These are phyloP conservation scores for Ornithorhynchus anatinus DNA, from an alignment of 2,113 vertebrate genomes.

Conservation along the genomic window DNA sequence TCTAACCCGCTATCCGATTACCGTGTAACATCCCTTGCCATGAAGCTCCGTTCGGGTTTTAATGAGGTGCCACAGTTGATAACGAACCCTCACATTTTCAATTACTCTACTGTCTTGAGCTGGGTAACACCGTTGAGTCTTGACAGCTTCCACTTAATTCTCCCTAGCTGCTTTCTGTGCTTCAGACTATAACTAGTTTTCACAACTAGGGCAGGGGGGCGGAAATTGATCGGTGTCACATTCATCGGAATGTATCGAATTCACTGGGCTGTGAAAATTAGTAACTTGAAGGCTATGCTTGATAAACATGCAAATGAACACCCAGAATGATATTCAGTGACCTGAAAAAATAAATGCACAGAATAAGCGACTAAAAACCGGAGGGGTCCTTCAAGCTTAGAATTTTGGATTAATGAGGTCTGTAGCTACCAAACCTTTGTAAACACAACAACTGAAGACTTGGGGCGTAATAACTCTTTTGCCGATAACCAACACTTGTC, in stretches of 20 bases:
- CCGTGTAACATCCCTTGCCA: background rate
- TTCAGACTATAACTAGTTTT: slow-evolving; percentile 3
- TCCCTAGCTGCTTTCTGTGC: slow-evolving; percentile 17
- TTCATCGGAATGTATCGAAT: background rate
- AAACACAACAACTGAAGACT: no score
- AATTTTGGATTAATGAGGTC: background rate
- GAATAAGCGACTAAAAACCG: no score
- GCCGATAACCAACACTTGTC: no score
- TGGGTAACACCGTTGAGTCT: slow-evolving; percentile 2
- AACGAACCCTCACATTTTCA: background rate
- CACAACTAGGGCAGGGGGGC: background rate
- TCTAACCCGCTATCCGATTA: background rate
- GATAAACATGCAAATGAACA: slow-evolving; percentile 3
- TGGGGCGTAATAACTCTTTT: no score
- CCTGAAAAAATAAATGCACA: no score
- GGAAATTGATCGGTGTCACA: slow-evolving; percentile 27
- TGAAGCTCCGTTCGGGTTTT: background rate
- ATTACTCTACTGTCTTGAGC: background rate
- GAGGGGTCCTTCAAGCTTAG: background rate
- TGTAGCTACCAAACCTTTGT: no score
- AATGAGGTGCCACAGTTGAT: slow-evolving; percentile 3
- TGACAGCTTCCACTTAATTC: slow-evolving; percentile 27
- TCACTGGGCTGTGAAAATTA: slow-evolving; percentile 17
- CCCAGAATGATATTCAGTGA: no score
- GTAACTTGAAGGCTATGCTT: background rate